phyloP scores from a whole-genome alignment of 2,888 invertebrate genomes.

The Tinea trinotella region DNA sequence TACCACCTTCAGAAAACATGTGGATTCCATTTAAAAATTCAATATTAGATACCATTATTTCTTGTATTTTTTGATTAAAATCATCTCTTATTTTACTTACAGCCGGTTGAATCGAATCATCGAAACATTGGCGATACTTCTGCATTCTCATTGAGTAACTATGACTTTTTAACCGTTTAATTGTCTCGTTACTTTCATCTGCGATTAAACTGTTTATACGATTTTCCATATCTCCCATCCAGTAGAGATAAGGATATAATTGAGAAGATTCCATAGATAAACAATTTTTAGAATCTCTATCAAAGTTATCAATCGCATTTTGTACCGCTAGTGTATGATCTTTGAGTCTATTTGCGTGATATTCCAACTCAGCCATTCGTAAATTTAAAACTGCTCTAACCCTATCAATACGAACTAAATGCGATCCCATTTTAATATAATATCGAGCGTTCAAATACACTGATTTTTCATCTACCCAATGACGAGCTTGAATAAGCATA shows the following conservation, averaged over 20 bases:
- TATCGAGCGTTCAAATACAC: conserved; percentile 41
- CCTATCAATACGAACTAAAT: conserved; percentile 45
- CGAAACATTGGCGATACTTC: conserved; percentile 39
- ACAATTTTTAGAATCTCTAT: conserved; percentile 35
- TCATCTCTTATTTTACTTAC: conserved; percentile 33
- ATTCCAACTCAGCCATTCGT: conserved; percentile 40
- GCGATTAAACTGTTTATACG: conserved; percentile 31
- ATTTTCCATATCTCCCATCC: conserved; percentile 35
- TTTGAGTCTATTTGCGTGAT: conserved; percentile 41
- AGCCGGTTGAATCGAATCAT: conserved; percentile 38
- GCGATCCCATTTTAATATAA: conserved; percentile 45
- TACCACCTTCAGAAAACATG: conserved; percentile 45
- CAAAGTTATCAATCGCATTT: conserved; percentile 35
- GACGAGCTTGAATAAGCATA: conserved; percentile 36
- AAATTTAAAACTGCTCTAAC: conserved; percentile 36
- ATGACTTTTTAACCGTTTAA: conserved; percentile 41
- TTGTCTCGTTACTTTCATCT: conserved; percentile 34
- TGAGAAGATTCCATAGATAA: conserved; percentile 34
- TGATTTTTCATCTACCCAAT: conserved; percentile 45
- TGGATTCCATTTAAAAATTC: conserved; percentile 40
- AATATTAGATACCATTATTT: conserved; percentile 49
- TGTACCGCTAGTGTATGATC: conserved; percentile 46
- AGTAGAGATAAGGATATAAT: conserved; percentile 42
- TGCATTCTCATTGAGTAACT: conserved; percentile 45
- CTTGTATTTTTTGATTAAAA: conserved; percentile 40